phyloP scores from a whole-genome alignment of 2,888 invertebrate genomes.

The Salpingus planirostris region DNA sequence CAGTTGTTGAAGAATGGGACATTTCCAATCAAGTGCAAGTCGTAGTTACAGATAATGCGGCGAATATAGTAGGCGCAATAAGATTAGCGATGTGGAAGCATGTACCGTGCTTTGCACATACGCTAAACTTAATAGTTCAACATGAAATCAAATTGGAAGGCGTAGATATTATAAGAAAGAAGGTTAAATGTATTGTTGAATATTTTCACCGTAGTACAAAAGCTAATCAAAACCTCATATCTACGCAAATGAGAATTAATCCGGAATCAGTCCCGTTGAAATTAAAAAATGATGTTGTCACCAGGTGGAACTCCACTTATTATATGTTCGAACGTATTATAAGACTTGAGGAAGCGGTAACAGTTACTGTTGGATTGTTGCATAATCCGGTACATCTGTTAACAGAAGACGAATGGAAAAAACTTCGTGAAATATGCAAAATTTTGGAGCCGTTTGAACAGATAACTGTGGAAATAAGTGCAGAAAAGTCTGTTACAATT shows the following conservation, averaged over 20 bases:
- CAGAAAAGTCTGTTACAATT: slow-evolving; percentile 12
- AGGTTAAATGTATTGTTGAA: slow-evolving; percentile 17
- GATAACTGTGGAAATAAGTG: slow-evolving; percentile 11
- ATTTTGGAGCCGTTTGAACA: slow-evolving; percentile 13
- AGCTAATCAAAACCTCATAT: slow-evolving; percentile 26
- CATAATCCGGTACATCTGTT: background rate
- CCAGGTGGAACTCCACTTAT: slow-evolving; percentile 19
- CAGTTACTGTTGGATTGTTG: slow-evolving; percentile 14
- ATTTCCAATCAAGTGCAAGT: slow-evolving; percentile 23
- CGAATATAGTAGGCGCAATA: slow-evolving; percentile 23
- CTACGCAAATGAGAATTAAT: slow-evolving; percentile 15
- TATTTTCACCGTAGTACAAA: slow-evolving; percentile 22
- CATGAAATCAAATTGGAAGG: slow-evolving; percentile 11
- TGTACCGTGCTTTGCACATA: slow-evolving; percentile 24
- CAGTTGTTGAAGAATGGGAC: slow-evolving; percentile 20
- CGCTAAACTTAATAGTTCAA: slow-evolving; percentile 21
- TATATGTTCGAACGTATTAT: slow-evolving; percentile 20
- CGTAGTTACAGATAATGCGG: slow-evolving; percentile 26
- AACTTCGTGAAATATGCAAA: slow-evolving; percentile 1
- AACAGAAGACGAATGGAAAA: background rate
- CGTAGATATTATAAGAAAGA: slow-evolving; percentile 2
- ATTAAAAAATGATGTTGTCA: slow-evolving; percentile 15
- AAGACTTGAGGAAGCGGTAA: slow-evolving; percentile 13
- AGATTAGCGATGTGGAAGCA: slow-evolving; percentile 16
- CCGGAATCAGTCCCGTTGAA: slow-evolving; percentile 8